These are phyloP conservation scores for Pseudochirops cupreus DNA, from an alignment of 2,797 vertebrate genomes.

Conservation along the genomic window DNA sequence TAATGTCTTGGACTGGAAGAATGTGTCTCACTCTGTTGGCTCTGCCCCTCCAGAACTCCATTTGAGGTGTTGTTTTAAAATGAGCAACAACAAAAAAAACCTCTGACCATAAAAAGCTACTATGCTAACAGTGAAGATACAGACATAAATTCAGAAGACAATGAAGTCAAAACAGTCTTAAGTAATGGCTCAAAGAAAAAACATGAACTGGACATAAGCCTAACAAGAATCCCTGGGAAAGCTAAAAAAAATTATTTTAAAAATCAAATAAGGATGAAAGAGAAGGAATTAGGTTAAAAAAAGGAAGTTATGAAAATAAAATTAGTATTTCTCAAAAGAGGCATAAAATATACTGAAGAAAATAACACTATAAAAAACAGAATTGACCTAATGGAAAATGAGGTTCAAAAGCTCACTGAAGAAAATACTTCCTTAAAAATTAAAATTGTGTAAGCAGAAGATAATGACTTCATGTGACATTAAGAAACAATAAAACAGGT, in stretches of 20 bases:
- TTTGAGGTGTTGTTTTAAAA: no score
- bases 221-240: not conserved
- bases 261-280: not conserved
- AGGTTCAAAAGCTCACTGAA: not conserved
- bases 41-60: no score
- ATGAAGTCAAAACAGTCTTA: not conserved
- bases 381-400: not conserved
- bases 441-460: not conserved
- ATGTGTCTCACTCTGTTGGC: no score
- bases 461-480: not conserved
- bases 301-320: not conserved
- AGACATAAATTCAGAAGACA: not conserved
- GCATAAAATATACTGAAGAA: not conserved
- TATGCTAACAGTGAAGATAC: not conserved
- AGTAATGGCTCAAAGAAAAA: not conserved
- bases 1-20: no score
- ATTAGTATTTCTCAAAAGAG: not conserved
- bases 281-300: not conserved
- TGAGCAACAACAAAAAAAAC: not conserved
- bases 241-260: not conserved
- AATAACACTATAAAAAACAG: not conserved
- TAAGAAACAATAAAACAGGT: not conserved
- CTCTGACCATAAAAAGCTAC: not conserved
- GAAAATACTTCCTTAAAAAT: not conserved
- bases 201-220: not conserved